phyloP scores from a whole-genome alignment of 2,888 invertebrate species.

The Hetaerina titia region DNA sequence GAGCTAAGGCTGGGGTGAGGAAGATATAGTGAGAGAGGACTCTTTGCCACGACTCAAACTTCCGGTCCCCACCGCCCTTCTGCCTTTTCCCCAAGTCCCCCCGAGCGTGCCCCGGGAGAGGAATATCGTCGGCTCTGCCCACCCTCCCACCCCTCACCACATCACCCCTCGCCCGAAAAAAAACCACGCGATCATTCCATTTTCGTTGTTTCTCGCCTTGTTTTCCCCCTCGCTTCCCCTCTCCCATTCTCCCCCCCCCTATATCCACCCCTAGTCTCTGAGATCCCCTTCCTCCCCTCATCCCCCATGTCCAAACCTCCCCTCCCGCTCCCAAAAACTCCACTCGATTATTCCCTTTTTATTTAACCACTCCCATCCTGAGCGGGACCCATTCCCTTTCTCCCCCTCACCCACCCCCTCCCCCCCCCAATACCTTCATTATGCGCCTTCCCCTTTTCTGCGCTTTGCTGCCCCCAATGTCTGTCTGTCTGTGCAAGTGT shows the following conservation, averaged over 20 bases:
- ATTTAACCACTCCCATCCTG: background rate
- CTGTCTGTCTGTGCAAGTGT: background rate
- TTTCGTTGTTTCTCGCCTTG: constrained; percentile 30
- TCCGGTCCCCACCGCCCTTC: background rate
- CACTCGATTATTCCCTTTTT: background rate
- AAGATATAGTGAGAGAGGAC: background rate
- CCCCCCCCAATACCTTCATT: background rate
- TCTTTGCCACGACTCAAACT: constrained; percentile 32
- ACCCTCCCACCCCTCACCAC: background rate
- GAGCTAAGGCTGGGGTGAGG: background rate
- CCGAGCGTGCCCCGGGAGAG: background rate
- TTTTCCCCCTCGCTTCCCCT: background rate
- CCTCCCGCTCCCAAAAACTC: background rate
- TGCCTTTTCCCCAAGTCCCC: no score
- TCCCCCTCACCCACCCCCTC: background rate
- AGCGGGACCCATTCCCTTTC: no score
- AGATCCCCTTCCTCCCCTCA: background rate
- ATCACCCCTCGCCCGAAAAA: background rate
- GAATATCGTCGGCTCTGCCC: background rate
- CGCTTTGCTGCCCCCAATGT: background rate
- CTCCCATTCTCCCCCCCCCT: background rate
- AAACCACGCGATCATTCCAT: constrained; percentile 60
- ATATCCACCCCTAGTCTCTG: background rate
- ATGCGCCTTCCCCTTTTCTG: background rate
- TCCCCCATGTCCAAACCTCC: background rate